These are phyloP conservation scores for Notospermus geniculatus DNA, from an alignment of 1,140 invertebrate species.

Conservation along the genomic window DNA sequence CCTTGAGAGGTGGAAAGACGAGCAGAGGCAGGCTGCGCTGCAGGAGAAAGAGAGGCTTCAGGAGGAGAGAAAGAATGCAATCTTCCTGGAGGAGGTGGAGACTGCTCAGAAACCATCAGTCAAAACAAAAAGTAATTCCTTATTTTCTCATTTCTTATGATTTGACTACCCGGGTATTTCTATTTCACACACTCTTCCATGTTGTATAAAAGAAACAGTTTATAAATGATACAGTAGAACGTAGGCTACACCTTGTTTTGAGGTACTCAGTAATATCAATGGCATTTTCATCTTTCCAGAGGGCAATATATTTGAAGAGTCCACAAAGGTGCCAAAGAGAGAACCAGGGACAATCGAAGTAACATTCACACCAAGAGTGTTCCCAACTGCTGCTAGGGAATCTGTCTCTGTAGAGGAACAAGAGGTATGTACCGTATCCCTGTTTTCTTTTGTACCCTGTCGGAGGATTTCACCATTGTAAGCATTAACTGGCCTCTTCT, in stretches of 20 bases:
- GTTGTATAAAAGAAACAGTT: no score
- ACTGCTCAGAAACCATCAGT: conserved; percentile 22
- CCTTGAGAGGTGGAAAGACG: conserved; percentile 65
- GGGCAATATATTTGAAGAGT: conserved; percentile 40
- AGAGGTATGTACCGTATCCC: conserved; percentile 59
- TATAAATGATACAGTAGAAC: no score
- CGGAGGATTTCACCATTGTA: not conserved
- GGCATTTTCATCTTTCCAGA: no score
- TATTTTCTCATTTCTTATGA: no score
- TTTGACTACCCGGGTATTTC: no score
- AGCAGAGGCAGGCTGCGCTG: conserved; percentile 35
- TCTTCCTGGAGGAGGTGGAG: conserved; percentile 18
- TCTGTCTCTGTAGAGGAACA: conserved; percentile 71
- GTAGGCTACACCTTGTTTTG: no score
- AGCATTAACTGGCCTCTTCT: no score
- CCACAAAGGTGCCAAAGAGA: conserved; percentile 46
- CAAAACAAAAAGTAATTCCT: conserved; percentile 33
- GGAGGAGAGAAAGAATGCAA: conserved; percentile 32
- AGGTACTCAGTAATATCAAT: no score
- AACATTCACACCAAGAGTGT: conserved; percentile 72
- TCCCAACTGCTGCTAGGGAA: conserved; percentile 80
- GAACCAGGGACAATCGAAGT: conserved; percentile 64
- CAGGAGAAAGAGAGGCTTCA: conserved; percentile 38
- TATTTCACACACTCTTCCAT: no score
- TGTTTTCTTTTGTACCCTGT: not conserved